Percentiles rank a stretch among this genome's conserved stretches.
Conservation (phyloP, 2,797 vertebrate species). For the Pipistrellus pygmaeus region DNA sequence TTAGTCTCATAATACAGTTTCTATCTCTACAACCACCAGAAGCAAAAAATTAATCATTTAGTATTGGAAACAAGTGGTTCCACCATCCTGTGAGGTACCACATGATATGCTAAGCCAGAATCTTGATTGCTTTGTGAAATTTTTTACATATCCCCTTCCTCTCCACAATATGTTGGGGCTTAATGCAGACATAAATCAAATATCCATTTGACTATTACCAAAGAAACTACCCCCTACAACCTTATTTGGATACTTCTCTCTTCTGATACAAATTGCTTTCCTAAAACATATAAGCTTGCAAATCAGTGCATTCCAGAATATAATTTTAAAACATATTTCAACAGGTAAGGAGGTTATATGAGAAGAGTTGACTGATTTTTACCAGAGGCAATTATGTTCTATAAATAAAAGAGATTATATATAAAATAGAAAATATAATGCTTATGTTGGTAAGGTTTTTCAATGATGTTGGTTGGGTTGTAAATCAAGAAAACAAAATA, state of each 20-base stretch:
- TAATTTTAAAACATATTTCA: conserved; percentile 7
- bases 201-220: neutral
- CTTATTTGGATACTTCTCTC: neutral
- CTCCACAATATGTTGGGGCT: neutral
- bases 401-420: neutral
- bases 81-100: neutral
- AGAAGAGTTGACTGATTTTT: conserved; percentile 2
- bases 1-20: neutral
- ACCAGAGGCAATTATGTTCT: neutral
- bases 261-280: neutral
- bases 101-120: neutral
- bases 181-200: neutral
- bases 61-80: neutral
- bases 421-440: neutral
- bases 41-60: neutral
- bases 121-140: neutral
- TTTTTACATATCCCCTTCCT: neutral
- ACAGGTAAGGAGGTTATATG: neutral
- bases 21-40: neutral
- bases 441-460: neutral
- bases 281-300: neutral
- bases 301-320: neutral
- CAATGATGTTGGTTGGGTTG: neutral
- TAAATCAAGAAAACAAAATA: neutral
- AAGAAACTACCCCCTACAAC: neutral